Evolutionary conservation across 2,888 invertebrate species (phyloP).

Genomic region (Drosophila mettleri): DNA sequence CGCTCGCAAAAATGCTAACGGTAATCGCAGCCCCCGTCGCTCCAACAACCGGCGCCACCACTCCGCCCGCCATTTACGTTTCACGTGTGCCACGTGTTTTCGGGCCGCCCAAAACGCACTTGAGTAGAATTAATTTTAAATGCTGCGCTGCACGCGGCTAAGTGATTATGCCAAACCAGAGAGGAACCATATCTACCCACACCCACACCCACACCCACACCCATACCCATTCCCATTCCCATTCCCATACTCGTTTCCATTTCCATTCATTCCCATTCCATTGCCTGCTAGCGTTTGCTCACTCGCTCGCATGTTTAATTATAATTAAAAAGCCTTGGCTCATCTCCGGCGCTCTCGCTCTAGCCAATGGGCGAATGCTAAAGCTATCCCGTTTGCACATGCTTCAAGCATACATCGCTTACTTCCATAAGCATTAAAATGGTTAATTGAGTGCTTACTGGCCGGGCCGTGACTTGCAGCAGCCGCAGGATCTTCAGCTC

Average conservation of each 20-base stretch:
- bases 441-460: conserved; percentile 83
- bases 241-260: background rate
- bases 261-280: conserved; percentile 15
- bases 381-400: conserved; percentile 31
- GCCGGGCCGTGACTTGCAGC: conserved; percentile 36
- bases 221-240: conserved; percentile 10
- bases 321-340: conserved; percentile 74
- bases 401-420: conserved; percentile 43
- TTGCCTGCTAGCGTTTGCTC: conserved; percentile 35
- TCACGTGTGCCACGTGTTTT: conserved; percentile 62
- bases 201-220: conserved; percentile 9
- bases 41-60: background rate
- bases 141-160: conserved; percentile 76
- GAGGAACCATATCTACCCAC: conserved; percentile 18
- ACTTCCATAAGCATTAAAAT: conserved; percentile 77
- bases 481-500: conserved; percentile 52
- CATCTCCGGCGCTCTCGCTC: conserved; percentile 22
- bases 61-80: background rate
- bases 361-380: background rate
- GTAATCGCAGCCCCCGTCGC: conserved; percentile 39
- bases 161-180: conserved; percentile 73
- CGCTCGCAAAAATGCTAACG: conserved; percentile 70
- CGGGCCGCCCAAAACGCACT: conserved; percentile 73
- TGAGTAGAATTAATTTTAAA: conserved; percentile 83
- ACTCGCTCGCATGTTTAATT: conserved; percentile 76